Conservation (phyloP, 2,888 invertebrate genomes). For the Agonopterix arenella region DNA sequence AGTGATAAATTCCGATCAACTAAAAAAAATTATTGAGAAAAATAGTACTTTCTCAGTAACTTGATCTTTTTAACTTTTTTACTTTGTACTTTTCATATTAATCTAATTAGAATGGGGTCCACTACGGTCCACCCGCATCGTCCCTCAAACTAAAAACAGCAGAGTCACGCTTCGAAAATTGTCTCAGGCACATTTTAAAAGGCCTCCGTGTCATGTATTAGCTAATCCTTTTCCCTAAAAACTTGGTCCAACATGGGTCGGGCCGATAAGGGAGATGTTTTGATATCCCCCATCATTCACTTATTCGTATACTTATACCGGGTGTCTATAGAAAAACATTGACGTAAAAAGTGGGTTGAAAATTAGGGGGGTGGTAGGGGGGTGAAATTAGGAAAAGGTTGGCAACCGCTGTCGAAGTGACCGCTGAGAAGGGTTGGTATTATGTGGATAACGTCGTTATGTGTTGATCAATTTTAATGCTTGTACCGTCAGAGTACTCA, state of each 20-base stretch:
- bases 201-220: slow-evolving; percentile 42
- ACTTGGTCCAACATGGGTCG: slow-evolving; percentile 45
- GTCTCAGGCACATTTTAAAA: slow-evolving; percentile 35
- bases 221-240: slow-evolving; percentile 68
- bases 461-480: slow-evolving; percentile 76
- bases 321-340: slow-evolving; percentile 74
- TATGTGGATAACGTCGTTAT: slow-evolving; percentile 73
- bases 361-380: slow-evolving; percentile 42
- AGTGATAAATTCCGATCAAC: too few relatives aligned
- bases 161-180: slow-evolving; percentile 26
- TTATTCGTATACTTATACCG: slow-evolving; percentile 48
- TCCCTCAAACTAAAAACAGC: slow-evolving; percentile 17
- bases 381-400: slow-evolving; percentile 55
- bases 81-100: too few relatives aligned
- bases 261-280: slow-evolving; percentile 70
- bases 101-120: slow-evolving; percentile 1
- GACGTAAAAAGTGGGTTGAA: slow-evolving; percentile 73
- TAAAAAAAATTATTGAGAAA: too few relatives aligned
- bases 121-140: slow-evolving; percentile 6
- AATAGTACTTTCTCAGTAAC: too few relatives aligned
- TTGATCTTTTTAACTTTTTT: too few relatives aligned
- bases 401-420: slow-evolving; percentile 72
- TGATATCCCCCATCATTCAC: slow-evolving; percentile 70
- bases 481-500: slow-evolving; percentile 26
- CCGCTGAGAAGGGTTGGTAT: slow-evolving; percentile 73